Evolutionary conservation across 2,797 vertebrate species (phyloP), one percentile per base, ranked within the genome.

Genomic region (Xenops minutus): DNA sequence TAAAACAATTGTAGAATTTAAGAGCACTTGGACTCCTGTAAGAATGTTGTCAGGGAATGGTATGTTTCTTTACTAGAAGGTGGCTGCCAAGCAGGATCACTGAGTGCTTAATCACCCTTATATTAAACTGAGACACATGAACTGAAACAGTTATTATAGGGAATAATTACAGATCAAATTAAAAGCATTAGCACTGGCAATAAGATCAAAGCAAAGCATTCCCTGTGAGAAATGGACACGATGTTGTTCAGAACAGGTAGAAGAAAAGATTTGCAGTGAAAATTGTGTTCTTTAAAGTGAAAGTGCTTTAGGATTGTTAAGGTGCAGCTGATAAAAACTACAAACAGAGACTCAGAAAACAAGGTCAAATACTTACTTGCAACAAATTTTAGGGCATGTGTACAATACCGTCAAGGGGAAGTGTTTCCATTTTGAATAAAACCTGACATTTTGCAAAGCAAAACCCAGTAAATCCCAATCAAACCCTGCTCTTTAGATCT

Each of bases 101-200:
- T 39, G 82, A 76, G 44, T 26, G 32, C 88, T 96, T 94, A 92
- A 91, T 95, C 89, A 90, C 36, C 73, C 77, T 76, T 71, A 19
- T 79, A 73, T 93, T 92, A 89, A 93, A 95, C 79, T 88, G 83
- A 94, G 87, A 88, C 69, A 86, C 82, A 69, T 89, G 92, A 88
- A 91, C 74, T 92, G 82, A 89, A 96, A 96, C 79, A 91, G 63
- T 89, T 94, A 73, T 92, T 94, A 86, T 15, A 79, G 48, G 22
- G 69, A 96, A 89, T 93, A 96, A 96, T 93, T 94, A 92, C 69
- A 94, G 92, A 94, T 91, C 89, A 93, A 94, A 93, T 95, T 91
- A 92, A 95, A 96, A 94, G 41, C 89, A 91, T 94, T 93, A 94
- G 83, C 88, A 67, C 85, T 91, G 91, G 92, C 91, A 95, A 84